Evolutionary conservation across 2,113 vertebrate species (phyloP).

Genomic region (Thamnaconus septentrionalis): DNA sequence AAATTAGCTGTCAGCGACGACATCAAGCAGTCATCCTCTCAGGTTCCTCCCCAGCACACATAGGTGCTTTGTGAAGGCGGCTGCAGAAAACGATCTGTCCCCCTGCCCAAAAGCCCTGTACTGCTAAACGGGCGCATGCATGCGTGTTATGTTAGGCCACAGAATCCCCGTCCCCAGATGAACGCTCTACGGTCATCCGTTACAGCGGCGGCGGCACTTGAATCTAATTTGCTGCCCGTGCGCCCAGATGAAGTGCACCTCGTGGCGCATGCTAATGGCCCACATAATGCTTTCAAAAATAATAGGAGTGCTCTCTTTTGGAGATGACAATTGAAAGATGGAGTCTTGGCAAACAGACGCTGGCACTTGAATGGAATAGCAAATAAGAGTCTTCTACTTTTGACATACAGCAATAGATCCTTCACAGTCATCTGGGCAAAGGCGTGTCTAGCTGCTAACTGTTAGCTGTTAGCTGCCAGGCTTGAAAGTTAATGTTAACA

Average conservation of each 20-base stretch:
- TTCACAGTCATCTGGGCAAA: no score
- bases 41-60: constrained; percentile 20
- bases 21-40: constrained; percentile 54
- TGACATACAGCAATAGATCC: no score
- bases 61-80: no score
- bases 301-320: constrained; percentile 50
- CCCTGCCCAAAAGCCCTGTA: no score
- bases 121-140: neutral
- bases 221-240: constrained; percentile 63
- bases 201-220: constrained; percentile 39
- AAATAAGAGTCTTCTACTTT: constrained; percentile 48
- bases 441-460: no score
- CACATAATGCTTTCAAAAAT: constrained; percentile 44
- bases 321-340: constrained; percentile 50
- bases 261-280: constrained; percentile 63
- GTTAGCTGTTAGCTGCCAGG: no score
- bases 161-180: neutral
- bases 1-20: constrained; percentile 62
- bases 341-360: constrained; percentile 39
- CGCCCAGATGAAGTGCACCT: constrained; percentile 55
- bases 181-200: no score
- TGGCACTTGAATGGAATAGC: constrained; percentile 25
- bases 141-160: constrained; percentile 11
- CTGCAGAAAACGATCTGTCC: no score
- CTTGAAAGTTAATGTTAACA: no score